Evolutionary conservation across 2,113 vertebrate genomes (phyloP).

Genomic region (Passer domesticus): DNA sequence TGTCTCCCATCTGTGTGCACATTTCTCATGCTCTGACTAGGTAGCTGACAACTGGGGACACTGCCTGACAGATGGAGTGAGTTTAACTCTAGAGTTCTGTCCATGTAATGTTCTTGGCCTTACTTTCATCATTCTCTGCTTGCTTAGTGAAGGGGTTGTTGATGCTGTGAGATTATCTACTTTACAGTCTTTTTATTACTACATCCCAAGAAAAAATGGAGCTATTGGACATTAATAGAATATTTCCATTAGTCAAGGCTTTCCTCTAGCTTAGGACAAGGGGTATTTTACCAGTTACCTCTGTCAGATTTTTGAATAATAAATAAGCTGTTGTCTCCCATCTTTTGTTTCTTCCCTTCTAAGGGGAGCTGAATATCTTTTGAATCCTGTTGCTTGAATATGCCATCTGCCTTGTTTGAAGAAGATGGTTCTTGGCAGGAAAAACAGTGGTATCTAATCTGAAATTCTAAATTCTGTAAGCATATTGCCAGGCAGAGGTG

Average conservation of each 20-base stretch:
- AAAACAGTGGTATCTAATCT: constrained; percentile 23
- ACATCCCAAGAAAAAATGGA: not conserved
- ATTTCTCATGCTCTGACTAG: not conserved
- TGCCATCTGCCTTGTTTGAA: constrained; percentile 31
- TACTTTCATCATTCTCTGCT: not conserved
- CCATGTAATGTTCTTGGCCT: not conserved
- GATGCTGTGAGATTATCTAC: not conserved
- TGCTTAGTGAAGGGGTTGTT: not conserved
- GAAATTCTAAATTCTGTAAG: constrained; percentile 35
- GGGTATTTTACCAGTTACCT: not conserved
- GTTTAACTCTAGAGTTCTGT: not conserved
- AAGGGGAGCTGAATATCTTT: not conserved
- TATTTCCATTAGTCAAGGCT: not conserved
- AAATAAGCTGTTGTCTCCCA: not conserved
- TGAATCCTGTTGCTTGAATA: not conserved
- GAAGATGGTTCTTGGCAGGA: constrained; percentile 22
- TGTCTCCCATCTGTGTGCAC: not conserved
- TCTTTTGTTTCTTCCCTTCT: not conserved
- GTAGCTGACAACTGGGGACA: not conserved
- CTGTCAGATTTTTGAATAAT: not conserved
- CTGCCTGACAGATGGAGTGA: not conserved
- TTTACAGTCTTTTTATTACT: not conserved
- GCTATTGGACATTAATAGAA: not conserved
- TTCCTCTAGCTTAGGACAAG: not conserved
- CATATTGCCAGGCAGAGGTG: constrained; percentile 33